Evolutionary conservation across 2,113 vertebrate genomes (phyloP).

Genomic region (Rhegmatorhina hoffmannsi): DNA sequence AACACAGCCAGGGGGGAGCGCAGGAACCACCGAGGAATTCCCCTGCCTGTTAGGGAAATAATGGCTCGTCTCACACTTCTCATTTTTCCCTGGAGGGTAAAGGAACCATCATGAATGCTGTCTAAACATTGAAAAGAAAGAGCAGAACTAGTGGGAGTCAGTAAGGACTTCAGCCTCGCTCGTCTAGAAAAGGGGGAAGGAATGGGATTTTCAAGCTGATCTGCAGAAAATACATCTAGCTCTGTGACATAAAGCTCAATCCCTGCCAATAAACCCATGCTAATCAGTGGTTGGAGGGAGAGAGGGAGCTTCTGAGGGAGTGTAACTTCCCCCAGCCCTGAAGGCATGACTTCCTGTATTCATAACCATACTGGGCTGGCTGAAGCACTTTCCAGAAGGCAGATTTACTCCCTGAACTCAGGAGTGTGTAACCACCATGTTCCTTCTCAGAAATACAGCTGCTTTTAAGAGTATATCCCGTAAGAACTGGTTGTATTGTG

Average conservation of each 20-base stretch:
- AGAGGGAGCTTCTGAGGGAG: neutral
- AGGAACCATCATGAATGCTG: neutral
- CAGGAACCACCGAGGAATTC: neutral
- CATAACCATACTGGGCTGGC: neutral
- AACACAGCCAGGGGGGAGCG: neutral
- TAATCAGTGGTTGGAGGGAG: neutral
- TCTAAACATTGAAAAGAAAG: neutral
- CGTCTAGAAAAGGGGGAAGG: neutral
- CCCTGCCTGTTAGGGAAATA: neutral
- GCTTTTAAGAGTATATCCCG: neutral
- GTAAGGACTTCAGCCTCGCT: neutral
- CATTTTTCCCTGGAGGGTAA: neutral
- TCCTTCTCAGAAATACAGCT: neutral
- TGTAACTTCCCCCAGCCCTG: neutral
- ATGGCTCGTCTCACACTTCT: neutral
- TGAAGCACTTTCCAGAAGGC: neutral
- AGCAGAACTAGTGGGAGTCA: neutral
- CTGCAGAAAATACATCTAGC: neutral
- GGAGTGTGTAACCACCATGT: neutral
- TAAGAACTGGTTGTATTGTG: neutral
- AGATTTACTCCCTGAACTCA: neutral
- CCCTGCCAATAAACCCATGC: neutral
- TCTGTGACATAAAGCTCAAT: neutral
- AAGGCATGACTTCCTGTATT: slow-evolving; percentile 11
- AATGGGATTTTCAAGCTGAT: neutral